phyloP scores from a whole-genome alignment of 2,888 invertebrate genomes.

The Mantis religiosa region DNA sequence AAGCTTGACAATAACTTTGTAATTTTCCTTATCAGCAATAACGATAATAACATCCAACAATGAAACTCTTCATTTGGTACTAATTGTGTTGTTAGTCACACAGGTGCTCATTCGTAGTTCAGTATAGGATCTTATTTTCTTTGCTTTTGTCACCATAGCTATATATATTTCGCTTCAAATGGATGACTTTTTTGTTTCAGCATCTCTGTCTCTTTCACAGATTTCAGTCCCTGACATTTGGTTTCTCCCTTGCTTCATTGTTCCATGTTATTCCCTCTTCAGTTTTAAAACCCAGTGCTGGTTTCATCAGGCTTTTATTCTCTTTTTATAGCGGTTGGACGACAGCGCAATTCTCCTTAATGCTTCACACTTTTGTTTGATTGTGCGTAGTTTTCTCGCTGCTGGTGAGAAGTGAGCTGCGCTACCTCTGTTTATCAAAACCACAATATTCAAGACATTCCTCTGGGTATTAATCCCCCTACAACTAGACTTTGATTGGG shows the following conservation, averaged over 20 bases:
- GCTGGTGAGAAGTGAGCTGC: not conserved
- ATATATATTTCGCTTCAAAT: too few relatives aligned
- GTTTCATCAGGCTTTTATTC: not conserved
- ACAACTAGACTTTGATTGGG: not conserved
- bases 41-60: too few relatives aligned
- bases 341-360: not conserved
- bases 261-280: not conserved
- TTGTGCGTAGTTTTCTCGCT: not conserved
- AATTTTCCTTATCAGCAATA: too few relatives aligned
- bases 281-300: not conserved
- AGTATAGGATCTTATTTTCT: too few relatives aligned
- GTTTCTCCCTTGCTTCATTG: not conserved
- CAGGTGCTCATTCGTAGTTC: too few relatives aligned
- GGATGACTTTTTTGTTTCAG: too few relatives aligned
- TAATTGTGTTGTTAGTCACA: too few relatives aligned
- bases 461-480: not conserved
- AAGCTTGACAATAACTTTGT: too few relatives aligned
- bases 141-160: too few relatives aligned
- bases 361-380: not conserved
- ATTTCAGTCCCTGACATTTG: not conserved
- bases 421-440: not conserved
- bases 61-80: too few relatives aligned
- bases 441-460: not conserved
- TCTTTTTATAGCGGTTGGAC: not conserved
- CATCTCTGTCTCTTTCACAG: not conserved